Conservation (phyloP, 2,113 vertebrate genomes). For the Syrmaticus mikado region DNA sequence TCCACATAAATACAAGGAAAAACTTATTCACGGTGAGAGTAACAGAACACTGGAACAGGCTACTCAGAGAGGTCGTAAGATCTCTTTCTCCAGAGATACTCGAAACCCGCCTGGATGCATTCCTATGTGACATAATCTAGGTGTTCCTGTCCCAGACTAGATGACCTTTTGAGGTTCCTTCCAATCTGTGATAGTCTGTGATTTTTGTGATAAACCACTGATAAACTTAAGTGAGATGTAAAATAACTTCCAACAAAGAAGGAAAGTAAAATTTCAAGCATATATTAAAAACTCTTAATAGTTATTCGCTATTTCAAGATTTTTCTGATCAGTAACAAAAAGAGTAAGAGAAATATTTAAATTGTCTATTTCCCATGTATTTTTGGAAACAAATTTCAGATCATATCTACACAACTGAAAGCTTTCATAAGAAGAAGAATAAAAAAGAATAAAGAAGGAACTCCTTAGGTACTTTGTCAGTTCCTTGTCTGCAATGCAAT, state of each 20-base stretch:
- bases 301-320: neutral
- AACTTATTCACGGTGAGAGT: too few species aligned
- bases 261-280: neutral
- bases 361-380: neutral
- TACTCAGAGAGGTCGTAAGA: too few species aligned
- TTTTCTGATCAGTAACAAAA: neutral
- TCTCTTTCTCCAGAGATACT: too few species aligned
- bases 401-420: neutral
- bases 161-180: too few species aligned
- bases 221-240: neutral
- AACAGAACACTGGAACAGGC: too few species aligned
- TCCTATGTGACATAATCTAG: too few species aligned
- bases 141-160: too few species aligned
- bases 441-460: neutral
- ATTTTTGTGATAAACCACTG: too few species aligned
- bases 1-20: too few species aligned
- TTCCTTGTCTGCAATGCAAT: neutral
- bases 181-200: too few species aligned
- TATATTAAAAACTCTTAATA: neutral
- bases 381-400: neutral
- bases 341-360: neutral
- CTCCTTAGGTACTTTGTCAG: neutral
- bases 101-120: too few species aligned
- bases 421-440: neutral
- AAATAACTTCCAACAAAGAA: neutral